phyloP scores from a whole-genome alignment of 2,888 invertebrate genomes.

The Cerceris ruficornis region DNA sequence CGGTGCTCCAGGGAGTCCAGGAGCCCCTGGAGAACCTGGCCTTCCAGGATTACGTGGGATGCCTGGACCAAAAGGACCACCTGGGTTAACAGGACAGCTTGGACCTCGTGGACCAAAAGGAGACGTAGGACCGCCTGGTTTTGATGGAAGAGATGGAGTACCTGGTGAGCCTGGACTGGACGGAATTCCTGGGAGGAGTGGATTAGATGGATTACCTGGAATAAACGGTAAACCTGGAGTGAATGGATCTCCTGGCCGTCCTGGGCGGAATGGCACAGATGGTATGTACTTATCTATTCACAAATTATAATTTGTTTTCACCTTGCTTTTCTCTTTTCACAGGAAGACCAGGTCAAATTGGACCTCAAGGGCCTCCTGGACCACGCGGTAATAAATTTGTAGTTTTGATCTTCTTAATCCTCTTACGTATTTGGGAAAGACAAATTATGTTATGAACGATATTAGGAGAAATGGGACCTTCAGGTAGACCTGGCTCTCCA shows the following conservation, averaged over 20 bases:
- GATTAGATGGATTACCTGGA: conserved; percentile 89
- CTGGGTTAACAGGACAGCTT: conserved; percentile 81
- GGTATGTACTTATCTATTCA: conserved; percentile 80
- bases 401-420: not conserved
- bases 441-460: conserved; percentile 33
- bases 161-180: conserved; percentile 95
- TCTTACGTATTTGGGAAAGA: conserved; percentile 9
- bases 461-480: conserved; percentile 85
- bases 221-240: conserved; percentile 89
- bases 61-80: conserved; percentile 88
- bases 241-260: conserved; percentile 87
- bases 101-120: conserved; percentile 89
- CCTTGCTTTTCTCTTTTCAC: conserved; percentile 61
- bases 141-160: conserved; percentile 94
- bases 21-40: conserved; percentile 86
- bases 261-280: conserved; percentile 88
- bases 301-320: not conserved
- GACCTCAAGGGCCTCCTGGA: conserved; percentile 89
- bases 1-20: conserved; percentile 84
- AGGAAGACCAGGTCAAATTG: conserved; percentile 87
- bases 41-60: conserved; percentile 87
- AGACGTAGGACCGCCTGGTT: conserved; percentile 86
- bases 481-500: conserved; percentile 85
- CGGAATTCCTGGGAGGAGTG: conserved; percentile 93
- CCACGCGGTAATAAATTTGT: conserved; percentile 77